Conservation (phyloP, 2,797 vertebrate genomes). For the Meda fulgida region DNA sequence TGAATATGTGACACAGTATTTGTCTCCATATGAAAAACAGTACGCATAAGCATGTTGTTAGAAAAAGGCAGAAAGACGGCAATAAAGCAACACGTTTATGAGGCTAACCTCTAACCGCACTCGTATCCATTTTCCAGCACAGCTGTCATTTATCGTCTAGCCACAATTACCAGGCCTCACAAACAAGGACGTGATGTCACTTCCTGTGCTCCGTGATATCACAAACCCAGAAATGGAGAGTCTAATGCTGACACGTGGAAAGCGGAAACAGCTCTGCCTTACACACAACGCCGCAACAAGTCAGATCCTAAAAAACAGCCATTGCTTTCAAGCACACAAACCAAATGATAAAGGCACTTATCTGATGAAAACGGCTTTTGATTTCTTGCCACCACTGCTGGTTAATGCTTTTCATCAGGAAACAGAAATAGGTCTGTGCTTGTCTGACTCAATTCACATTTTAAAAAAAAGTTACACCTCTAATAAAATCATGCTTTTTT, state of each 20-base stretch:
- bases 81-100: slow-evolving; percentile 55
- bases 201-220: slow-evolving; percentile 82
- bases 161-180: slow-evolving; percentile 65
- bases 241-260: slow-evolving; percentile 73
- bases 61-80: slow-evolving; percentile 42
- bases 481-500: slow-evolving; percentile 5
- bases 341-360: slow-evolving; percentile 73
- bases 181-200: slow-evolving; percentile 84
- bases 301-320: slow-evolving; percentile 65
- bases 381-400: slow-evolving; percentile 51
- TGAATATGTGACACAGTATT: background rate
- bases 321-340: slow-evolving; percentile 73
- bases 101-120: slow-evolving; percentile 62
- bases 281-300: slow-evolving; percentile 62
- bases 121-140: slow-evolving; percentile 64
- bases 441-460: slow-evolving; percentile 11
- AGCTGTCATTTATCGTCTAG: slow-evolving; percentile 74
- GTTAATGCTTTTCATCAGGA: background rate
- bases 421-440: background rate
- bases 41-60: slow-evolving; percentile 26
- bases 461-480: background rate
- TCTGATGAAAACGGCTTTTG: slow-evolving; percentile 65
- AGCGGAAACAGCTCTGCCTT: slow-evolving; percentile 76
- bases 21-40: slow-evolving; percentile 29
- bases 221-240: slow-evolving; percentile 70